Evolutionary conservation across 2,888 invertebrate genomes (phyloP).

Genomic region (Sylvicola cinctus): DNA sequence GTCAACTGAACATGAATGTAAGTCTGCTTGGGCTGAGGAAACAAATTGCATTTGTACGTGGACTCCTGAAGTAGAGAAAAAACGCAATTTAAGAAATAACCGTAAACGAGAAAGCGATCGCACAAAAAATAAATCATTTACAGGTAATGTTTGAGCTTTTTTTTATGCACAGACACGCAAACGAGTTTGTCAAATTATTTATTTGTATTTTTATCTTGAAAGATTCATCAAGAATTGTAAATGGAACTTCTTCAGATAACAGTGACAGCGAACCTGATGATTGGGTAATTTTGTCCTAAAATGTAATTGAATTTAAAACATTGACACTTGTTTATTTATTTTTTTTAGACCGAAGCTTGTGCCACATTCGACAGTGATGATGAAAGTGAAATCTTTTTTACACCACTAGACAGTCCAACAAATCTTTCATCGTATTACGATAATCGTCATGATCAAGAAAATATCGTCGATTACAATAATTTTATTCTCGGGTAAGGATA

Average conservation of each 20-base stretch:
- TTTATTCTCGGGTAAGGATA: conserved; percentile 53
- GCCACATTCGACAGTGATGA: conserved; percentile 11
- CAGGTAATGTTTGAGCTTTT: too few relatives aligned
- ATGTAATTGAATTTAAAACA: too few relatives aligned
- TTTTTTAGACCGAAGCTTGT: too few relatives aligned
- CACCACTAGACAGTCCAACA: conserved; percentile 34
- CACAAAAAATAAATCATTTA: background rate
- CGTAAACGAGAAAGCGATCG: background rate
- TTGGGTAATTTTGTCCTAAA: too few relatives aligned
- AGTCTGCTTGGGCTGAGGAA: conserved; percentile 34
- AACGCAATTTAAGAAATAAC: background rate
- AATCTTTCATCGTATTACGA: conserved; percentile 10
- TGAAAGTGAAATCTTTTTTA: conserved; percentile 32
- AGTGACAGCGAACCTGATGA: too few relatives aligned
- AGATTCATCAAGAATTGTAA: background rate
- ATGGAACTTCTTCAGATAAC: too few relatives aligned
- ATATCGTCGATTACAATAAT: conserved; percentile 27
- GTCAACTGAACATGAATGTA: conserved; percentile 34
- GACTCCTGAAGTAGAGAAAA: conserved; percentile 9
- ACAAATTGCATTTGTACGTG: conserved; percentile 40
- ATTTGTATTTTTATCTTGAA: too few relatives aligned
- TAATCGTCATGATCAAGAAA: conserved; percentile 23
- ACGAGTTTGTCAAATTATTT: background rate
- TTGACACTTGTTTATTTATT: too few relatives aligned
- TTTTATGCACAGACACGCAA: background rate